phyloP scores from a whole-genome alignment of 2,888 invertebrate genomes.

The Petrophora chlorosata region DNA sequence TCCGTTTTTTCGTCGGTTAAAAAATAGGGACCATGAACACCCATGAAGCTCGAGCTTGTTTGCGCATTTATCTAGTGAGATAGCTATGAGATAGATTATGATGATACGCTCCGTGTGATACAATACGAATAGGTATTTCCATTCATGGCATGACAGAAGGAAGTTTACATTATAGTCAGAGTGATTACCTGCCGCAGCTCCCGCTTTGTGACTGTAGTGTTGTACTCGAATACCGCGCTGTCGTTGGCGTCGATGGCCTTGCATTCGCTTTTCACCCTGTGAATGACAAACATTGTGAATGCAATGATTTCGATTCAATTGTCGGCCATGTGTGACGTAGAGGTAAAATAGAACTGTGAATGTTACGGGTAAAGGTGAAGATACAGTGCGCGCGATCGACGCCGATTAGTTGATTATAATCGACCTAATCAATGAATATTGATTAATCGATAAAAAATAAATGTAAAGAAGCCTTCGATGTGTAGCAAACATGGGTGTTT shows the following conservation, averaged over 20 bases:
- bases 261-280: conserved; percentile 77
- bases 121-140: no score
- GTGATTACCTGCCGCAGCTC: conserved; percentile 66
- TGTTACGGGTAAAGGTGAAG: not conserved
- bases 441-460: no score
- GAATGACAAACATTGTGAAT: conserved; percentile 48
- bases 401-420: no score
- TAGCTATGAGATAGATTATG: not conserved
- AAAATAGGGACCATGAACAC: no score
- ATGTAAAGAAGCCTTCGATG: no score
- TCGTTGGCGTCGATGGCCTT: conserved; percentile 73
- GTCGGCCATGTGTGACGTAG: conserved; percentile 8
- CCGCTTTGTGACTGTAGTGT: conserved; percentile 57
- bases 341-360: not conserved
- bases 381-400: no score
- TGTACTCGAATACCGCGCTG: conserved; percentile 59
- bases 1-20: no score
- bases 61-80: not conserved
- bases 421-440: no score
- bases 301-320: conserved; percentile 6
- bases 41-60: no score
- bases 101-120: not conserved
- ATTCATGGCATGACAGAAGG: conserved; percentile 8
- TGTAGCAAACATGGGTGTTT: no score
- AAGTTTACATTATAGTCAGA: conserved; percentile 10